Evolutionary conservation across 2,888 invertebrate genomes (phyloP).

Genomic region (Zonitis immaculata): DNA sequence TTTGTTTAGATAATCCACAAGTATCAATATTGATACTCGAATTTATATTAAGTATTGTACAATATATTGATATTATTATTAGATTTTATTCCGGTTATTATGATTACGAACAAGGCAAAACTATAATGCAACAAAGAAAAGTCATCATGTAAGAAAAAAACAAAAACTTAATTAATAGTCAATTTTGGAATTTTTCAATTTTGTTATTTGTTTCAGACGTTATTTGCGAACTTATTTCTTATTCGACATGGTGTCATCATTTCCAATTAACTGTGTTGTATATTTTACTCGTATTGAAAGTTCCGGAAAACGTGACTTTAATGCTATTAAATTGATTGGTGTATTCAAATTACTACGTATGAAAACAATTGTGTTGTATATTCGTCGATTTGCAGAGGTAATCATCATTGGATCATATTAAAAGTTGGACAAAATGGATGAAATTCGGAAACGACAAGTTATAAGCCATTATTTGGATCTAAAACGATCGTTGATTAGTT

Average conservation of each 20-base stretch:
- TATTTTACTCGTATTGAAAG: neutral
- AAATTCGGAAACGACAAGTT: too few species aligned
- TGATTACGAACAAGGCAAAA: slow-evolving; percentile 6
- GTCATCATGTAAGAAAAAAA: neutral
- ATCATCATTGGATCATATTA: too few species aligned
- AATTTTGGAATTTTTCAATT: too few species aligned
- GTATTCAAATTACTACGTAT: neutral
- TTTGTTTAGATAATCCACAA: neutral
- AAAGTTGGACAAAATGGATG: too few species aligned
- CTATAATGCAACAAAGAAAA: slow-evolving; percentile 6
- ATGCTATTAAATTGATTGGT: neutral
- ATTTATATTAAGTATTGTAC: slow-evolving; percentile 2
- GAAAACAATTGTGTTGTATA: neutral
- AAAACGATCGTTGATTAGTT: too few species aligned
- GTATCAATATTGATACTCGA: neutral
- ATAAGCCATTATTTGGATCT: too few species aligned
- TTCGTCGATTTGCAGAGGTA: slow-evolving; percentile 1
- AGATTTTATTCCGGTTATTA: slow-evolving; percentile 20
- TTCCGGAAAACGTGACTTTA: too few species aligned
- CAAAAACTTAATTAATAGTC: too few species aligned
- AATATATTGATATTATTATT: slow-evolving; percentile 14
- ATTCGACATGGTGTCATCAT: slow-evolving; percentile 7
- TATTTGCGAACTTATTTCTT: slow-evolving; percentile 11
- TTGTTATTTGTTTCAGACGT: slow-evolving; percentile 5
- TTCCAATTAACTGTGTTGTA: neutral